Evolutionary conservation across 2,888 invertebrate species (phyloP).

Genomic region (Dasysyrphus albostriatus): DNA sequence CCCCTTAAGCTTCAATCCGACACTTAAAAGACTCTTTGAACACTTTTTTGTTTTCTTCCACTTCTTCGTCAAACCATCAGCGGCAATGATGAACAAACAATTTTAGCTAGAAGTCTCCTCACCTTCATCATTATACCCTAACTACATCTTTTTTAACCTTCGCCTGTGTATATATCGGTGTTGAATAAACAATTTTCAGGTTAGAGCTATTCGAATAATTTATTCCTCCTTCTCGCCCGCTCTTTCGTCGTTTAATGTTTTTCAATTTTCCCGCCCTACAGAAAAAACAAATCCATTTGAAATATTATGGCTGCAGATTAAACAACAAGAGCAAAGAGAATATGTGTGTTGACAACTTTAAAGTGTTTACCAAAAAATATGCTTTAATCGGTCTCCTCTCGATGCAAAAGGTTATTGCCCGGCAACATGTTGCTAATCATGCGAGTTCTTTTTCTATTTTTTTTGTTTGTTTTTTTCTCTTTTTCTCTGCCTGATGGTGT

Average conservation of each 20-base stretch:
- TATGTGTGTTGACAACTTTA: slow-evolving; percentile 32
- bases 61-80: neutral
- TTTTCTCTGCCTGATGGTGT: neutral
- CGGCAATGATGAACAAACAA: slow-evolving; percentile 17
- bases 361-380: slow-evolving; percentile 44
- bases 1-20: slow-evolving; percentile 25
- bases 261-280: slow-evolving; percentile 19
- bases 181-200: slow-evolving; percentile 27
- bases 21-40: slow-evolving; percentile 26
- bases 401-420: slow-evolving; percentile 67
- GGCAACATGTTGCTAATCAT: slow-evolving; percentile 70
- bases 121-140: slow-evolving; percentile 19
- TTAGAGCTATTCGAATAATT: neutral
- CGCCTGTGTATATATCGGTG: neutral
- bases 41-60: slow-evolving; percentile 1
- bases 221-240: neutral
- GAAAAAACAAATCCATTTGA: neutral
- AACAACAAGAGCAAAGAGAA: neutral
- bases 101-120: slow-evolving; percentile 27
- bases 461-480: neutral
- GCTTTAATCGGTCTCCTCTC: slow-evolving; percentile 38
- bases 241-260: neutral
- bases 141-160: slow-evolving; percentile 19
- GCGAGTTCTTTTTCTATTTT: too few species aligned
- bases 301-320: neutral